phyloP scores from a whole-genome alignment of 1,140 invertebrate species.

The Sarcophaga bullata region DNA sequence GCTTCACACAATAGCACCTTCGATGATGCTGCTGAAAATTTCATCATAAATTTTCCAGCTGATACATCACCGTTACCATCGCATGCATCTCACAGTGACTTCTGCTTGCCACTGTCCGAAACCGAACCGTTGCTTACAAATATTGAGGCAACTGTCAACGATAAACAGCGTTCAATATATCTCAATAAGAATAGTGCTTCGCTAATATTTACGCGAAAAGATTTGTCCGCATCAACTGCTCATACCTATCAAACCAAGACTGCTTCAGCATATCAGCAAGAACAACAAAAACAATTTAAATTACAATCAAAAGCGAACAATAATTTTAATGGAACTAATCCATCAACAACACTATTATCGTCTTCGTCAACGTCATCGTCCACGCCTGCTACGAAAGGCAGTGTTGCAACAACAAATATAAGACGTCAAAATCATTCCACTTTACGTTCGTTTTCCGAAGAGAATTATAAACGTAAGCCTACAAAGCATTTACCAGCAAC shows the following conservation, averaged over 20 bases:
- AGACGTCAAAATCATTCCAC: constrained; percentile 27
- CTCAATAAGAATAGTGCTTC: constrained; percentile 62
- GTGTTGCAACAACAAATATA: not conserved
- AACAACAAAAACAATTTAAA: constrained; percentile 38
- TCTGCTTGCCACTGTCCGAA: constrained; percentile 57
- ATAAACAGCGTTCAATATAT: constrained; percentile 59
- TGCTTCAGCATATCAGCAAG: constrained; percentile 31
- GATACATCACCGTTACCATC: constrained; percentile 56
- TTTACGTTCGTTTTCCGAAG: constrained; percentile 40
- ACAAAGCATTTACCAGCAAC: constrained; percentile 59
- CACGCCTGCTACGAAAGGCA: not conserved
- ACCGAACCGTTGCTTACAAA: constrained; percentile 62
- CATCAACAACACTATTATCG: constrained; percentile 1
- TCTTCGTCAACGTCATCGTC: not conserved
- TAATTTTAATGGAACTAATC: constrained; percentile 18
- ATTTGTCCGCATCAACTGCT: constrained; percentile 45
- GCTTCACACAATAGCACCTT: constrained; percentile 49
- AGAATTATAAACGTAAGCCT: constrained; percentile 34
- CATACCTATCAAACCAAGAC: not conserved
- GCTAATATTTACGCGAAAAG: constrained; percentile 62
- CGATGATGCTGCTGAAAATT: constrained; percentile 62
- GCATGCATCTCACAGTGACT: constrained; percentile 19
- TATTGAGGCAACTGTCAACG: constrained; percentile 58
- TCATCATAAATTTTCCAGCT: constrained; percentile 61
- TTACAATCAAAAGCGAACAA: constrained; percentile 30